Percentiles rank a stretch among this genome's conserved stretches.
Evolutionary conservation across 1,140 invertebrate genomes (phyloP).

Genomic region (Diachasma alloeum): DNA sequence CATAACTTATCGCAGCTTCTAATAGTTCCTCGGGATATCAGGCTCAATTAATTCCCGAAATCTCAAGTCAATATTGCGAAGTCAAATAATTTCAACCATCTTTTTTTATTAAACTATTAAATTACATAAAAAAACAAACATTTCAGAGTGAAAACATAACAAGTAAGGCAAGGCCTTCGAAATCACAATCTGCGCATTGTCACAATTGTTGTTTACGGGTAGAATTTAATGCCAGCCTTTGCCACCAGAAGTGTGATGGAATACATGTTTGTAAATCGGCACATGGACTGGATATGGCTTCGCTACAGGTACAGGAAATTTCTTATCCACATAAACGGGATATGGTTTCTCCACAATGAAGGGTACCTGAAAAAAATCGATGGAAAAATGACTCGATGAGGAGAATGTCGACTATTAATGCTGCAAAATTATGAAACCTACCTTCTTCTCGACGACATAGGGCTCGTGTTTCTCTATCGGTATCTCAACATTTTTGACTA

Average conservation of each 20-base stretch:
- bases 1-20: too few species aligned
- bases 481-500: conserved; percentile 72
- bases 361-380: conserved; percentile 67
- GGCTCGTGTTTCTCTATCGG: conserved; percentile 78
- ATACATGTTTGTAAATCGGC: conserved; percentile 83
- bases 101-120: background rate
- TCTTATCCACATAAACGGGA: conserved; percentile 66
- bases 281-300: conserved; percentile 81
- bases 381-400: background rate
- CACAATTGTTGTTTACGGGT: conserved; percentile 4
- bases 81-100: background rate
- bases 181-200: background rate
- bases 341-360: conserved; percentile 81
- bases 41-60: too few species aligned
- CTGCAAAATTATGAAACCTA: conserved; percentile 22
- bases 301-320: conserved; percentile 57
- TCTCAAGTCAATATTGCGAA: background rate
- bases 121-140: background rate
- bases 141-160: background rate
- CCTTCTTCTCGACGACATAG: conserved; percentile 75
- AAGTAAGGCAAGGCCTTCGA: background rate
- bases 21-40: too few species aligned
- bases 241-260: conserved; percentile 64
- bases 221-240: conserved; percentile 48
- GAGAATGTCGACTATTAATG: background rate